A percentile compares a stretch with the other conserved stretches of the same genome.
These are phyloP conservation scores for Labia minor DNA, from an alignment of 2,888 invertebrate species.

Conservation along the genomic window DNA sequence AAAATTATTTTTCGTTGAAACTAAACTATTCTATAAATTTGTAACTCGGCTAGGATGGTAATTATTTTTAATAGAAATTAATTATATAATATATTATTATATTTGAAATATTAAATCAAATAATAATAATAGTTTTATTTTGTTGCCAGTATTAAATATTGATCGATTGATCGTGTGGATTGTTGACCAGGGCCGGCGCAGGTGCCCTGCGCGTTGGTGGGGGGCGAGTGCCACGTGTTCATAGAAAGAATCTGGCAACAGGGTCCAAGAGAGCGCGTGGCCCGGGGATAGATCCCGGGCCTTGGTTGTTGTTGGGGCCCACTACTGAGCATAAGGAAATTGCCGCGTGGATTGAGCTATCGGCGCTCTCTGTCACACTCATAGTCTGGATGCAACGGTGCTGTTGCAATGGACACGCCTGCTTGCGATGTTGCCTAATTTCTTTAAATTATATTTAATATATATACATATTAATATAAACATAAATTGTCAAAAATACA, in stretches of 20 bases:
- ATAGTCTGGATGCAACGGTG: background rate
- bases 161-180: background rate
- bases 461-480: no score
- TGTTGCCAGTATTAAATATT: background rate
- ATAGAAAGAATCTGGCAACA: background rate
- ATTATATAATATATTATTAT: no score
- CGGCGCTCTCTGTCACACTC: background rate
- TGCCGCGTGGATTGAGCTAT: background rate
- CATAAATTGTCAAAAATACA: no score
- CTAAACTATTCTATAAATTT: no score
- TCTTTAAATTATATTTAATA: no score
- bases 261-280: background rate
- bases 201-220: background rate
- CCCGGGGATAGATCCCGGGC: background rate
- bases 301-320: background rate
- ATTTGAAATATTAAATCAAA: no score
- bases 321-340: background rate
- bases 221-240: background rate
- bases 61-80: no score
- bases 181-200: background rate
- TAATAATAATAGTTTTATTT: no score
- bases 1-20: no score
- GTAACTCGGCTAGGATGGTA: no score
- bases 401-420: background rate
- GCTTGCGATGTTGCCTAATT: background rate